These are phyloP conservation scores for Lepisosteus osseus DNA, from an alignment of 2,113 vertebrate genomes.

Conservation along the genomic window DNA sequence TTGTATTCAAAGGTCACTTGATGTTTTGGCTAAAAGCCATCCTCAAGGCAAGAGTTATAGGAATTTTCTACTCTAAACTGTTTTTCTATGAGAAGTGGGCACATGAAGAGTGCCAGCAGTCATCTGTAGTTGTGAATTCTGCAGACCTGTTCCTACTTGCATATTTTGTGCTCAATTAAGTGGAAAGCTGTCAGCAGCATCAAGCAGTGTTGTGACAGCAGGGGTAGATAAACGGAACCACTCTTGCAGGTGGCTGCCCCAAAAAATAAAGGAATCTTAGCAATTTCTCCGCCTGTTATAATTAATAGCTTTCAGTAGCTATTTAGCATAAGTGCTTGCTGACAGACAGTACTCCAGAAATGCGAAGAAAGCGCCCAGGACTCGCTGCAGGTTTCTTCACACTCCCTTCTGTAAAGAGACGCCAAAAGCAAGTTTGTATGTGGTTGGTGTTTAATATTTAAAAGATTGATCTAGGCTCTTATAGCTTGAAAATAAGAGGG, in stretches of 20 bases:
- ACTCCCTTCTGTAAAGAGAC: too few species aligned
- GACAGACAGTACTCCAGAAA: slow-evolving; percentile 58
- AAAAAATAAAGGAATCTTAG: slow-evolving; percentile 47
- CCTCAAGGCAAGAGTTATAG: too few species aligned
- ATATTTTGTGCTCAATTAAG: background rate
- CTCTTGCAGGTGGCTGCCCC: slow-evolving; percentile 35
- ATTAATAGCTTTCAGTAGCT: slow-evolving; percentile 63
- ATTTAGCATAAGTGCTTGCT: slow-evolving; percentile 58
- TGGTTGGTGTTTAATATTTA: too few species aligned
- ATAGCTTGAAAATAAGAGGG: too few species aligned
- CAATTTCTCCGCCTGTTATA: slow-evolving; percentile 56
- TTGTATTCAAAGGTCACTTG: too few species aligned
- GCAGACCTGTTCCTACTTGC: slow-evolving; percentile 3
- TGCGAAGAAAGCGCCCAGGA: slow-evolving; percentile 53
- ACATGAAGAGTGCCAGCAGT: background rate
- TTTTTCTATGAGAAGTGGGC: too few species aligned
- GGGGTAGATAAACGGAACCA: slow-evolving; percentile 18
- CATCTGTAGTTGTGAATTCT: background rate
- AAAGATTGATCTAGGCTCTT: too few species aligned
- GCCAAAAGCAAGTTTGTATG: too few species aligned
- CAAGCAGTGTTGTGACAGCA: slow-evolving; percentile 25
- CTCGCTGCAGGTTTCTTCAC: slow-evolving; percentile 12
- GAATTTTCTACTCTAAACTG: too few species aligned
- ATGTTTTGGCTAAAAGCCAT: too few species aligned
- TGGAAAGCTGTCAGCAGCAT: slow-evolving; percentile 9